Evolutionary conservation across 2,888 invertebrate genomes (phyloP).

Genomic region (Clitarchus hookeri): DNA sequence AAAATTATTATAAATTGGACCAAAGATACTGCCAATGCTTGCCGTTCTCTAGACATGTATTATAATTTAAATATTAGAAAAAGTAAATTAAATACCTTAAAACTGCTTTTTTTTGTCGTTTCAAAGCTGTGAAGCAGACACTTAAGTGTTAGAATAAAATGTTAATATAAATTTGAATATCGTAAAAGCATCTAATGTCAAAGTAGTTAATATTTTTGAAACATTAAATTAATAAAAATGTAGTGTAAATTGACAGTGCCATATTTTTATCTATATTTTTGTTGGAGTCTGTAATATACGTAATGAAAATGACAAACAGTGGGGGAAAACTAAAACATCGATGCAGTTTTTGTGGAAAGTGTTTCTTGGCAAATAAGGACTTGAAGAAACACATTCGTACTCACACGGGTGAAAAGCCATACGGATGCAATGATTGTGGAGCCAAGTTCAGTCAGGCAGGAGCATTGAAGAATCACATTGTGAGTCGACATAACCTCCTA

Average conservation of each 20-base stretch:
- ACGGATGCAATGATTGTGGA: slow-evolving; percentile 65
- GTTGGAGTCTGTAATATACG: background rate
- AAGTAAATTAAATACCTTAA: background rate
- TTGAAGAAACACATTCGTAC: slow-evolving; percentile 68
- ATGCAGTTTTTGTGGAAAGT: slow-evolving; percentile 68
- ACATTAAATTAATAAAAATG: background rate
- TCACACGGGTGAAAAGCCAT: slow-evolving; percentile 68
- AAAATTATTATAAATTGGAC: background rate
- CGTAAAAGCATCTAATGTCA: background rate
- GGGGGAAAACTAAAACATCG: slow-evolving; percentile 45
- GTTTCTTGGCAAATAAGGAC: slow-evolving; percentile 67
- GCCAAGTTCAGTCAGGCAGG: slow-evolving; percentile 67
- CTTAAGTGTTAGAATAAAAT: background rate
- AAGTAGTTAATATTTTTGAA: background rate
- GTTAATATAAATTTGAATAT: too few relatives aligned
- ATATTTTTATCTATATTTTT: background rate
- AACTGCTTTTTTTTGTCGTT: background rate
- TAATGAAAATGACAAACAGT: slow-evolving; percentile 28
- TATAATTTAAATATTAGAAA: background rate
- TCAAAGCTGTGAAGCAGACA: background rate
- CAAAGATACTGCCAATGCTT: slow-evolving; percentile 14
- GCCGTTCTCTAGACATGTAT: background rate
- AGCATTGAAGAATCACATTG: slow-evolving; percentile 67
- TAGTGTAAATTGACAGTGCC: background rate
- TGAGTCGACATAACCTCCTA: slow-evolving; percentile 58